Evolutionary conservation across 2,888 invertebrate genomes (phyloP).

Genomic region (Sarcophaga subvicina): DNA sequence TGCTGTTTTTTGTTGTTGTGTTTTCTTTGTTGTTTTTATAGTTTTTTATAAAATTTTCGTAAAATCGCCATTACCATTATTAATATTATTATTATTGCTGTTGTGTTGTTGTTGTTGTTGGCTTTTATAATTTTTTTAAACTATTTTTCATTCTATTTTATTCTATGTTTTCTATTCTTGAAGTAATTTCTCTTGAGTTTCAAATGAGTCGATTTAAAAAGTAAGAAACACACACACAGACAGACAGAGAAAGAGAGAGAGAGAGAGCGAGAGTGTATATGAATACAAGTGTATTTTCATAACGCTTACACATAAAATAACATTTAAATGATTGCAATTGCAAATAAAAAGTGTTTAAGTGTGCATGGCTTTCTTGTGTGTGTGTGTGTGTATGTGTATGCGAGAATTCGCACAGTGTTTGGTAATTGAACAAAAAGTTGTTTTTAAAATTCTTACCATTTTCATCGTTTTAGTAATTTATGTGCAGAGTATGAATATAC

Average conservation of each 20-base stretch:
- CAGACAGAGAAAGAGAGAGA: too few species aligned
- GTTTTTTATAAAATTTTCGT: not conserved
- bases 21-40: not conserved
- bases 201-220: constrained; percentile 23
- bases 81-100: too few species aligned
- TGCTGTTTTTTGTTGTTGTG: constrained; percentile 1
- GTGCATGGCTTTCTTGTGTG: constrained; percentile 31
- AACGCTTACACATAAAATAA: too few species aligned
- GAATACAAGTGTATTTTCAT: too few species aligned
- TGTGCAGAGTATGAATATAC: constrained; percentile 42
- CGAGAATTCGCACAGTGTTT: constrained; percentile 61
- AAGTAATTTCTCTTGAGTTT: constrained; percentile 57
- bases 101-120: constrained; percentile 17
- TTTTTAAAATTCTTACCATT: constrained; percentile 69
- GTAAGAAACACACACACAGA: too few species aligned
- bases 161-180: constrained; percentile 3
- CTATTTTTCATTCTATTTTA: constrained; percentile 14
- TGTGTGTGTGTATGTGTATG: constrained; percentile 7
- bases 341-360: not conserved
- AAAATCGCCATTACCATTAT: too few species aligned
- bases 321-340: not conserved
- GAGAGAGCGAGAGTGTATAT: too few species aligned
- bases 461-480: constrained; percentile 69
- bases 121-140: constrained; percentile 25
- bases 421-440: constrained; percentile 68